Percentiles rank a stretch among this genome's conserved stretches.
Evolutionary conservation across 2,888 invertebrate genomes (phyloP).

Genomic region (Heteromurus nitidus): DNA sequence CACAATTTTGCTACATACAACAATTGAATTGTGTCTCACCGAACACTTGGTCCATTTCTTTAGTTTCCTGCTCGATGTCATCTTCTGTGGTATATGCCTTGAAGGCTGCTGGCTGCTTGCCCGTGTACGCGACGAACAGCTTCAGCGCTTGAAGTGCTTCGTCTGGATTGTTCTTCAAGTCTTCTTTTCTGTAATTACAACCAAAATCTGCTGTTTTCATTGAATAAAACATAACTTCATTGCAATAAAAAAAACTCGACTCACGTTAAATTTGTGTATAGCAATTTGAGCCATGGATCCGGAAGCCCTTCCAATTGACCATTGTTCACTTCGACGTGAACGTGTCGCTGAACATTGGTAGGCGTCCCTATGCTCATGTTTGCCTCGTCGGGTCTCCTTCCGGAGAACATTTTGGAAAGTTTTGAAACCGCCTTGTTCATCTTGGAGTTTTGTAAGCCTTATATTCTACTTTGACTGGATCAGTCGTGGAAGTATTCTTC

Average conservation of each 20-base stretch:
- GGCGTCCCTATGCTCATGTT: constrained; percentile 83
- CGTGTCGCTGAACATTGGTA: constrained; percentile 88
- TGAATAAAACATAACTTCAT: background rate
- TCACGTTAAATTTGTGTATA: constrained; percentile 88
- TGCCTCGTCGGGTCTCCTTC: constrained; percentile 24
- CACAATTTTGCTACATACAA: background rate
- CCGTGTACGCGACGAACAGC: constrained; percentile 91
- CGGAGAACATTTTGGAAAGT: constrained; percentile 47
- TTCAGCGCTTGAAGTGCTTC: constrained; percentile 93
- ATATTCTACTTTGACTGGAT: background rate
- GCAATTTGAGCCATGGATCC: constrained; percentile 85
- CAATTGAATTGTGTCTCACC: constrained; percentile 77
- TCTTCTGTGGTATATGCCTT: background rate
- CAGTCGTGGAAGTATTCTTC: background rate
- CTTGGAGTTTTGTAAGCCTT: background rate
- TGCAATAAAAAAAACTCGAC: constrained; percentile 19
- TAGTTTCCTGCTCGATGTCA: constrained; percentile 81
- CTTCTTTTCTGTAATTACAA: constrained; percentile 79
- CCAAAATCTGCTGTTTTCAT: background rate
- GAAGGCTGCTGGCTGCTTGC: constrained; percentile 76
- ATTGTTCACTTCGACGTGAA: constrained; percentile 89
- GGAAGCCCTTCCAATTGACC: constrained; percentile 90
- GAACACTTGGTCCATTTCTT: constrained; percentile 86
- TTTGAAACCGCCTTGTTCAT: constrained; percentile 33
- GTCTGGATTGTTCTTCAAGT: constrained; percentile 91